Percentiles rank a stretch among this genome's conserved stretches.
Conservation (phyloP, 2,888 invertebrate genomes). For the Lapara coniferarum region DNA sequence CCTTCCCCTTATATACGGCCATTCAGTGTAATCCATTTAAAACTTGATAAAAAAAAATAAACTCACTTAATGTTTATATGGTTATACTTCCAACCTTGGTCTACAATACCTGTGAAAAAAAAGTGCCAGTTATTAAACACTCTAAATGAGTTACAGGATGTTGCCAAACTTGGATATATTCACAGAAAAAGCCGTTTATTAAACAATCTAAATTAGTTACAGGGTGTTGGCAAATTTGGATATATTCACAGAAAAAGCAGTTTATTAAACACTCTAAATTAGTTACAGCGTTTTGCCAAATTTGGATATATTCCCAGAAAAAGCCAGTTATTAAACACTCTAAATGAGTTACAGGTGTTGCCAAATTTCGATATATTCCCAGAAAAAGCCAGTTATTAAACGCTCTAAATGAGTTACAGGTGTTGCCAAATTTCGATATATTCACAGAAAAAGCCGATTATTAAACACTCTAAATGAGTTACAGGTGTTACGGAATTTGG, state of each 20-base stretch:
- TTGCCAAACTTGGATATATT: neutral
- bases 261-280: neutral
- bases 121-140: constrained; percentile 1
- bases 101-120: constrained; percentile 58
- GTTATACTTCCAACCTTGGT: constrained; percentile 73
- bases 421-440: neutral
- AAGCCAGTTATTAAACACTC: too few relatives aligned
- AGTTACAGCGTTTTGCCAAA: neutral
- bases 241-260: too few relatives aligned
- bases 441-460: too few relatives aligned
- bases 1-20: too few relatives aligned
- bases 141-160: neutral
- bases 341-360: too few relatives aligned
- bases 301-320: neutral
- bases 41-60: neutral
- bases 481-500: too few relatives aligned
- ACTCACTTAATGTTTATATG: constrained; percentile 62
- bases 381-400: constrained; percentile 30
- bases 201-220: too few relatives aligned
- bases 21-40: too few relatives aligned
- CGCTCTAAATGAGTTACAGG: neutral
- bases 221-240: too few relatives aligned
- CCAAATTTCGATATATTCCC: too few relatives aligned
- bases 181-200: too few relatives aligned
- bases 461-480: too few relatives aligned